phyloP scores from a whole-genome alignment of 2,113 vertebrate genomes.

The Grantiella picta region DNA sequence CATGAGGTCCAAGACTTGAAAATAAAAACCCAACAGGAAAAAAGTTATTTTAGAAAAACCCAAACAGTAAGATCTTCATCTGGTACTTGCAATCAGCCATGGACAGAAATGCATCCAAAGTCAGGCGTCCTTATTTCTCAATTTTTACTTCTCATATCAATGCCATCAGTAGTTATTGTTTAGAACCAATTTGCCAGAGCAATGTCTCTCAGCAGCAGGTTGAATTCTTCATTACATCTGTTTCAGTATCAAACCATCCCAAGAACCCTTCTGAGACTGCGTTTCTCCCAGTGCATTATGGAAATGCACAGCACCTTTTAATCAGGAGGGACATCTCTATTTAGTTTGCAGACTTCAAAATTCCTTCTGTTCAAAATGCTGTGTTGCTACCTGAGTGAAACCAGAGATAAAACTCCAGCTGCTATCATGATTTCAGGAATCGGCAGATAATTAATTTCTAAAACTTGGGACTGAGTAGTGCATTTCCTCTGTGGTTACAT shows the following conservation, averaged over 20 bases:
- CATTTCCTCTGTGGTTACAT: neutral
- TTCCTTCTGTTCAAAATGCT: slow-evolving; percentile 14
- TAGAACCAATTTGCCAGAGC: neutral
- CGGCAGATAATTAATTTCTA: neutral
- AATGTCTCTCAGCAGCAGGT: neutral
- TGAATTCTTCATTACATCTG: neutral
- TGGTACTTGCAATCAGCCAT: neutral
- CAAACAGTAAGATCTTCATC: neutral
- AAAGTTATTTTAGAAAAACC: neutral
- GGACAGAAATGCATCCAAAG: neutral
- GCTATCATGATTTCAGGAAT: neutral
- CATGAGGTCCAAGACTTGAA: neutral
- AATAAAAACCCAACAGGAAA: neutral
- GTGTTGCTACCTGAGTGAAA: neutral
- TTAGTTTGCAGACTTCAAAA: neutral
- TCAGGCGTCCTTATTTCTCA: neutral
- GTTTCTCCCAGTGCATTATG: neutral
- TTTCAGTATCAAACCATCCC: neutral
- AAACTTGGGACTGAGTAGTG: slow-evolving; percentile 35
- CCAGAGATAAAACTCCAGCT: neutral
- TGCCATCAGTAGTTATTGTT: neutral
- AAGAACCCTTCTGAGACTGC: neutral
- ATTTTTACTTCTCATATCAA: neutral
- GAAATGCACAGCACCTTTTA: neutral
- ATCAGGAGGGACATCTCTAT: slow-evolving; percentile 6